Conservation (phyloP, 2,888 invertebrate genomes). For the Netelia fuscicornis region DNA sequence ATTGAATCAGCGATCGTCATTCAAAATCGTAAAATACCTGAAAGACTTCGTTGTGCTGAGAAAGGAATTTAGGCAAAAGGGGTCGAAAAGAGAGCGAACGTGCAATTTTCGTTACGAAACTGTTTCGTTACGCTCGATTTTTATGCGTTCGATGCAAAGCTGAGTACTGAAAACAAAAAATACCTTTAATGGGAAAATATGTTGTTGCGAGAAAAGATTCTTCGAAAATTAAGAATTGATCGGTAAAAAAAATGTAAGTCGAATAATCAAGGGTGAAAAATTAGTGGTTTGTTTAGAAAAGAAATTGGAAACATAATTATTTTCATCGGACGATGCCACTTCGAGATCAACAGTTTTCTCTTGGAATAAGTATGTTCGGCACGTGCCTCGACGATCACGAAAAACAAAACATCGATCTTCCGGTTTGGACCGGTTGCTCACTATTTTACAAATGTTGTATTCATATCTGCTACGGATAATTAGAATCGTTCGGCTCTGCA, state of each 20-base stretch:
- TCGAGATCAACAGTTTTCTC: not conserved
- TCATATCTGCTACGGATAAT: constrained; percentile 18
- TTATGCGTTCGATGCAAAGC: not conserved
- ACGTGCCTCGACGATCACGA: not conserved
- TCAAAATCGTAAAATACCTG: constrained; percentile 8
- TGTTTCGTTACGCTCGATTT: not conserved
- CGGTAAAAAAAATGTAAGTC: not conserved
- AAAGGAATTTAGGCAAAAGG: not conserved
- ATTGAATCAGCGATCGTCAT: no score
- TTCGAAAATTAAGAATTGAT: not conserved
- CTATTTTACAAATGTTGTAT: constrained; percentile 5
- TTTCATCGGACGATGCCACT: not conserved
- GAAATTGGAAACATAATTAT: not conserved
- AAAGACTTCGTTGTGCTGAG: not conserved
- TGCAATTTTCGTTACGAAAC: constrained; percentile 31
- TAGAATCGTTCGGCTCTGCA: constrained; percentile 14
- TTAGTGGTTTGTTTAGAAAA: not conserved
- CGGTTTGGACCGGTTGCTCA: not conserved
- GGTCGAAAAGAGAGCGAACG: not conserved
- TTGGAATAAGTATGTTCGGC: not conserved
- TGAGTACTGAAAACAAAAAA: not conserved
- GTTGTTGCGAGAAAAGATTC: not conserved
- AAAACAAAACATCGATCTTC: constrained; percentile 32
- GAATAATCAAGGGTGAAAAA: not conserved
- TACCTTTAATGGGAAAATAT: not conserved